Evolutionary conservation across 2,113 vertebrate species (phyloP).

Genomic region (Rhabdomys dilectus): DNA sequence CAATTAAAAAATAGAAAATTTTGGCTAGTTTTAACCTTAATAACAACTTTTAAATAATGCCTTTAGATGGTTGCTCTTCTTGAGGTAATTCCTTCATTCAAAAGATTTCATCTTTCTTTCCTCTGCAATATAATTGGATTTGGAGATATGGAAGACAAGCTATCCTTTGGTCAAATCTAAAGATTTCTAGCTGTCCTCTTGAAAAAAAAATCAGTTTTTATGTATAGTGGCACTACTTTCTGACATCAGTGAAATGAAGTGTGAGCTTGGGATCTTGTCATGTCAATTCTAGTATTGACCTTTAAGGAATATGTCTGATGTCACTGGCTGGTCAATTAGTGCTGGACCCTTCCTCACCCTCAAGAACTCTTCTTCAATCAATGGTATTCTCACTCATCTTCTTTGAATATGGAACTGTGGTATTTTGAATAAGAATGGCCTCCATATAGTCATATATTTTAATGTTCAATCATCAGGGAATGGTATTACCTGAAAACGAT

Average conservation of each 20-base stretch:
- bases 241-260: not conserved
- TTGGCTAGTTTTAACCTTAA: slow-evolving; percentile 33
- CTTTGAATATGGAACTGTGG: not conserved
- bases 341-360: not conserved
- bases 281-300: not conserved
- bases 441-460: not conserved
- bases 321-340: not conserved
- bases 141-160: not conserved
- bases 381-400: not conserved
- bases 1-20: not conserved
- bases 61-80: not conserved
- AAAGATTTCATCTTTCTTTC: not conserved
- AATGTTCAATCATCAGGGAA: not conserved
- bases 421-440: not conserved
- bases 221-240: not conserved
- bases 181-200: not conserved
- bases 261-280: not conserved
- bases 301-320: not conserved
- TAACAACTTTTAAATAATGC: not conserved
- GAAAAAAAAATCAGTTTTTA: not conserved
- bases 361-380: not conserved
- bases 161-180: not conserved
- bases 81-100: not conserved
- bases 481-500: not conserved
- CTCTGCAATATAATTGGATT: not conserved